Conservation (phyloP, 92 coral and sea anemone genomes). For the Paramuricea clavata region DNA sequence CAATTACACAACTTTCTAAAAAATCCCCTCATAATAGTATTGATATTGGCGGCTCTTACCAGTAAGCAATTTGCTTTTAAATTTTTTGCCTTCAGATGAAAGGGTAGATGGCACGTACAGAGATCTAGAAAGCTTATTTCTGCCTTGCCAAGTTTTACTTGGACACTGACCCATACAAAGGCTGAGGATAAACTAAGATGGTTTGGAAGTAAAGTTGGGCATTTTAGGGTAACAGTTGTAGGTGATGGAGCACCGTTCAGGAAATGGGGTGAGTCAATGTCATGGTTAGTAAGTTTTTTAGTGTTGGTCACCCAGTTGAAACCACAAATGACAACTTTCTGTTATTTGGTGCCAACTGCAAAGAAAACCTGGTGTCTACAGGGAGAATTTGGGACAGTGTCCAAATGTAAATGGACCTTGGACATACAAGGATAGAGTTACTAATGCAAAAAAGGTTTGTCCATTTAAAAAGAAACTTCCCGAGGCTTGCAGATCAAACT, state of each 20-base stretch:
- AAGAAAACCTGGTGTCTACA: conserved; percentile 35
- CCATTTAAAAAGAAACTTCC: conserved; percentile 36
- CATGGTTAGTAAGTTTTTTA: conserved; percentile 72
- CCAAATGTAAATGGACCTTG: conserved; percentile 67
- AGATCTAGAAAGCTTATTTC: conserved; percentile 52
- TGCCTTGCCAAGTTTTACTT: conserved; percentile 53
- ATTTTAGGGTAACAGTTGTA: background rate
- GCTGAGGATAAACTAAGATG: conserved; percentile 17
- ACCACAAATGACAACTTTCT: conserved; percentile 33
- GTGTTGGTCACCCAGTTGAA: conserved; percentile 67
- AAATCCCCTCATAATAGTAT: too few relatives aligned
- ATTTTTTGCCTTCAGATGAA: conserved; percentile 58
- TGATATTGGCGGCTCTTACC: conserved; percentile 65
- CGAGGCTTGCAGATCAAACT: conserved; percentile 36
- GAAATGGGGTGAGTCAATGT: conserved; percentile 70
- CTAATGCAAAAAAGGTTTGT: conserved; percentile 46
- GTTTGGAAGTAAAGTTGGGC: conserved; percentile 27
- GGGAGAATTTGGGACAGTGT: conserved; percentile 53
- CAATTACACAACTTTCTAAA: too few relatives aligned
- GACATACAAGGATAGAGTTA: conserved; percentile 40
- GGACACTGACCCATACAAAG: conserved; percentile 34
- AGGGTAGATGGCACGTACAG: conserved; percentile 68
- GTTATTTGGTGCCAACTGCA: conserved; percentile 57
- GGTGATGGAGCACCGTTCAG: conserved; percentile 57
- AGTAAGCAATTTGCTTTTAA: conserved; percentile 62